phyloP scores from a whole-genome alignment of 2,888 invertebrate genomes.

The Capitulum mitella region DNA sequence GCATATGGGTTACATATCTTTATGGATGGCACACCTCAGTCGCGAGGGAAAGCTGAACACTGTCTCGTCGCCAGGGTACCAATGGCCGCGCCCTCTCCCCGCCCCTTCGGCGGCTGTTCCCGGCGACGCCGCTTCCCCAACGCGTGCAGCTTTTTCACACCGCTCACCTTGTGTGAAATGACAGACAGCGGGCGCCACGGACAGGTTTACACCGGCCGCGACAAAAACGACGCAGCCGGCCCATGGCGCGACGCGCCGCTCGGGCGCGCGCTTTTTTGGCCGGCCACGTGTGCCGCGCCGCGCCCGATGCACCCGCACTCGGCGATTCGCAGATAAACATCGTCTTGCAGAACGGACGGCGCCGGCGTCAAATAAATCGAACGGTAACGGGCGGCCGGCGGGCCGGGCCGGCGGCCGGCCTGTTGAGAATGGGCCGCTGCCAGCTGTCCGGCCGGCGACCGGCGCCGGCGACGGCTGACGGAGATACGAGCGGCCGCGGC shows the following conservation, averaged over 20 bases:
- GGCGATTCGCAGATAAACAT: constrained; percentile 8
- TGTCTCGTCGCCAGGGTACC: too few species aligned
- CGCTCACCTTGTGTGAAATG: constrained; percentile 2
- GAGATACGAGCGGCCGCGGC: neutral
- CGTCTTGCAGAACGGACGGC: constrained; percentile 14
- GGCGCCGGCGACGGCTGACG: neutral
- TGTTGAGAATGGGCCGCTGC: neutral
- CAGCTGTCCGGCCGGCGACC: neutral
- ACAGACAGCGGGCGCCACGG: neutral
- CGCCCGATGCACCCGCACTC: neutral
- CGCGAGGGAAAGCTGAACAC: too few species aligned
- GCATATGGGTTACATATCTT: too few species aligned
- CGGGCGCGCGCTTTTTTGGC: neutral
- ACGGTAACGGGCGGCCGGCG: neutral
- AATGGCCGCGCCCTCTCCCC: neutral
- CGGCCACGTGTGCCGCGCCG: neutral
- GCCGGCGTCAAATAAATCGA: neutral
- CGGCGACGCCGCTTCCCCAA: neutral
- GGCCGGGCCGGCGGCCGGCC: neutral
- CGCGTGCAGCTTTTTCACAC: neutral
- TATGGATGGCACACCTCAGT: too few species aligned
- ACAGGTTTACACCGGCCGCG: neutral
- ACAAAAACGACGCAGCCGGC: neutral
- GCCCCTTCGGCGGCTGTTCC: neutral
- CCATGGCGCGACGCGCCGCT: neutral